Percentiles rank a stretch among this genome's conserved stretches.
phyloP scores from a whole-genome alignment of 2,888 invertebrate species.

The Drosophila rubida region DNA sequence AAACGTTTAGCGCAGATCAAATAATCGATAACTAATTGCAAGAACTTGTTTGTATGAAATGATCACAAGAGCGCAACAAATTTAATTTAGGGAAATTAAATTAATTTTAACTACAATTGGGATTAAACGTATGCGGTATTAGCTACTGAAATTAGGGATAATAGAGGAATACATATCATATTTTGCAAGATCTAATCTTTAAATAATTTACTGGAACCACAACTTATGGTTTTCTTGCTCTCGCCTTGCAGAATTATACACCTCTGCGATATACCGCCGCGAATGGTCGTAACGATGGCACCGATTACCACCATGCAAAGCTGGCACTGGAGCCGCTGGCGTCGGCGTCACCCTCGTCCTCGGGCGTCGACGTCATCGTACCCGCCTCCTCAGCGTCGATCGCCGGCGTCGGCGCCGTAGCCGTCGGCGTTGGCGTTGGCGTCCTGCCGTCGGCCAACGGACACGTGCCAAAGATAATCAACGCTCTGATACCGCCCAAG shows the following conservation, averaged over 20 bases:
- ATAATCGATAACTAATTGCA: too few species aligned
- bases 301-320: conserved; percentile 83
- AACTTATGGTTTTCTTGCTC: background rate
- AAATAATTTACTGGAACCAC: background rate
- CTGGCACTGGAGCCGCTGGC: conserved; percentile 82
- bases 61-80: too few species aligned
- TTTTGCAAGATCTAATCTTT: background rate
- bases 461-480: conserved; percentile 85
- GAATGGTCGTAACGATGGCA: conserved; percentile 82
- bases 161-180: too few species aligned
- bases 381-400: conserved; percentile 58
- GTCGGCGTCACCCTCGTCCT: conserved; percentile 78
- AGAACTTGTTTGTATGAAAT: too few species aligned
- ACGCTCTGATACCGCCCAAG: conserved; percentile 88
- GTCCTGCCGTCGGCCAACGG: conserved; percentile 81
- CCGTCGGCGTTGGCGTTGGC: conserved; percentile 55
- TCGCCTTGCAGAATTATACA: conserved; percentile 79
- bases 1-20: too few species aligned
- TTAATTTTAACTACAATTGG: too few species aligned
- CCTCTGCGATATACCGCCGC: conserved; percentile 82
- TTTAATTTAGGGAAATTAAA: too few species aligned
- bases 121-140: too few species aligned
- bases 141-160: too few species aligned
- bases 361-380: conserved; percentile 62
- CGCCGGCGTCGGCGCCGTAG: conserved; percentile 53